Evolutionary conservation across 2,888 invertebrate genomes (phyloP), one percentile per base, ranked within the genome.

Genomic region (Stratiomys singularior): DNA sequence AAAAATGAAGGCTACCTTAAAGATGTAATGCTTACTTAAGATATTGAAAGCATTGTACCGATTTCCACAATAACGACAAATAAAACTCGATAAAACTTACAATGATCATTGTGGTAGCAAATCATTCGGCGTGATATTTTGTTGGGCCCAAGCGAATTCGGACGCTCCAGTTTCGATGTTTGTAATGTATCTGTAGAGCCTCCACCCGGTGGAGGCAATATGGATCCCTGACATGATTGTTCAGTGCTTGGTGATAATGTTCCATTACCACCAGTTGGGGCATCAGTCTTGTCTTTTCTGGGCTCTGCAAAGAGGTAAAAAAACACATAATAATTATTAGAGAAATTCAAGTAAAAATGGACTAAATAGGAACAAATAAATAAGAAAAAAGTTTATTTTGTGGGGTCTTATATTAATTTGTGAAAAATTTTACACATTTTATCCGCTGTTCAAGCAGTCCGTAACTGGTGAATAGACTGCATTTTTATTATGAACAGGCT

Each of bases 281-380:
- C 91, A 88, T 95, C 95, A 92, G 93, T 93, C 92, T 95, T 95
- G 90, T 95, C 95, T 92, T 95, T 95, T 91, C 94, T 94, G 92
- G 94, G 94, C 92, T 95, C 95, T 95, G 92, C 46, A 92, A 92
- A 85, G 81, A 86, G 87, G 85, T 82, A 80, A 82, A 83, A 83
- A 79, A 79, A 76, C 2, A 23, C 47, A 30, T 18, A 44, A 44
- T 44, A 18, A 15, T 56, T 0, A 11, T n/a, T 18, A 7, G 13
- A 11, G 11, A 18, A 56, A 15, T 56, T 56, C 0, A 11, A 56
- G 0, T 18, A 56, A n/a, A 11, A n/a, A 56, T 7, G 56, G 18
- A 56, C n/a, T 56, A 1, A 56, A 56, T 9, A 56, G 5, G 56
- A 56, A n/a, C 11, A 56, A 56, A n/a, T n/a, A n/a, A n/a, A n/a